Conservation (phyloP, 2,888 invertebrate genomes). For the Drosophila cracens region DNA sequence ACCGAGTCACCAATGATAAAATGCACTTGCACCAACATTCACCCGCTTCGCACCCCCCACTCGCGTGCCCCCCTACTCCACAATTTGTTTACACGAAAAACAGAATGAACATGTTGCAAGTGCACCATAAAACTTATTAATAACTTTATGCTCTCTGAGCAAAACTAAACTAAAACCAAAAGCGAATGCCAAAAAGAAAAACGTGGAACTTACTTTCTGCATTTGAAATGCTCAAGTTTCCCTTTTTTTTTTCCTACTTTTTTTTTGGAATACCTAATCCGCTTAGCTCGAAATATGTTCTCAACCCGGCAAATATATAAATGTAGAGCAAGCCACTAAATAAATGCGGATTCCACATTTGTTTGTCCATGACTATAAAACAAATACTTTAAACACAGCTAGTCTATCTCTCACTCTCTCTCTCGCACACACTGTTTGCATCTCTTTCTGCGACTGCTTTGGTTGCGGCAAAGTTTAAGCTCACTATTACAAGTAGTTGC, state of each 20-base stretch:
- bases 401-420: not conserved
- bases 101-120: slow-evolving; percentile 34
- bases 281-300: slow-evolving; percentile 52
- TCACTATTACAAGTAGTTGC: slow-evolving; percentile 42
- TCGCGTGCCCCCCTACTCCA: not conserved
- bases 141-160: slow-evolving; percentile 70
- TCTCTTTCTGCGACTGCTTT: not conserved
- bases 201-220: slow-evolving; percentile 40
- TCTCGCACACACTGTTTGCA: not conserved
- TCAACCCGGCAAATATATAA: not conserved
- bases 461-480: slow-evolving; percentile 31
- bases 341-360: slow-evolving; percentile 11
- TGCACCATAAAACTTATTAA: slow-evolving; percentile 69
- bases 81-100: slow-evolving; percentile 40
- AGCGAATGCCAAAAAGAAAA: slow-evolving; percentile 4
- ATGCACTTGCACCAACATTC: slow-evolving; percentile 49
- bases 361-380: not conserved
- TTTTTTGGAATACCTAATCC: slow-evolving; percentile 51
- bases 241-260: slow-evolving; percentile 20
- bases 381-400: not conserved
- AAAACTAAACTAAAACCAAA: slow-evolving; percentile 48
- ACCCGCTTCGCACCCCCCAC: not conserved
- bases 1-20: slow-evolving; percentile 68
- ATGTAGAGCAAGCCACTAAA: slow-evolving; percentile 12
- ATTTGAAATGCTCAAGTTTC: slow-evolving; percentile 40